Base-by-base conservation (phyloP, 1,140 invertebrate species). In the Whitmania pigra region DNA sequence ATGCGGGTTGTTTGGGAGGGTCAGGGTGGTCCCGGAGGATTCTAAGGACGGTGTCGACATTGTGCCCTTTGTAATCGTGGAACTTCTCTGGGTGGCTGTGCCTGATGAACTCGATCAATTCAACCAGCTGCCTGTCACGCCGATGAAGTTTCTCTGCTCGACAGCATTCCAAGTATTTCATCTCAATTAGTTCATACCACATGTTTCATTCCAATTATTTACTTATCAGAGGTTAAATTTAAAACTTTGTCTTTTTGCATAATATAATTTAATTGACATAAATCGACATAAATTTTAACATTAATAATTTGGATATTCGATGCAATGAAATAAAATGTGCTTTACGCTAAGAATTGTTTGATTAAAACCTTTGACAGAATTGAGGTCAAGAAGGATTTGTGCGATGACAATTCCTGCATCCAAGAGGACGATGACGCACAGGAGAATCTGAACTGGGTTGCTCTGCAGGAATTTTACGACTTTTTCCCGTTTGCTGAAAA, bases 351-450 rank as follows among this genome's bases (percentile, higher is more conserved):
- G 29, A 63, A 63, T 13, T 15, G 11, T 22, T 20, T 18, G 22
- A 63, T 18, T 1, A 4, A 17, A 25, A 74, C 74, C 67, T 73
- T 73, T 74, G 49, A 74, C 69, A 20, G 74, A 73, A 36, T 74
- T 54, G 54, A 74, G 72, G 40, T 74, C 74, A 18, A 74, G 72
- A 18, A 74, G 67, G 31, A 74, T 73, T 60, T 74, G 72, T 18
- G 74, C 74, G 53, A 75, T 75, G 57, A 75, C 74, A 43, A 75
- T 75, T 3, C 72, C 74, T 22, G 74, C 74, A 63, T 75, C 74
- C 17, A 75, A 31, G 22, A 75, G 69, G 20, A 75, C 74, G 22
- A 73, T 67, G 49, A 75, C 60, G 53, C 67, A 73, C 29, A 75
- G 27, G 49, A 75, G 68, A 15, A 75, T 73, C 72, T 75, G 74